These are phyloP conservation scores for Rhincodon typus DNA, from an alignment of 2,797 vertebrate species.

Conservation along the genomic window DNA sequence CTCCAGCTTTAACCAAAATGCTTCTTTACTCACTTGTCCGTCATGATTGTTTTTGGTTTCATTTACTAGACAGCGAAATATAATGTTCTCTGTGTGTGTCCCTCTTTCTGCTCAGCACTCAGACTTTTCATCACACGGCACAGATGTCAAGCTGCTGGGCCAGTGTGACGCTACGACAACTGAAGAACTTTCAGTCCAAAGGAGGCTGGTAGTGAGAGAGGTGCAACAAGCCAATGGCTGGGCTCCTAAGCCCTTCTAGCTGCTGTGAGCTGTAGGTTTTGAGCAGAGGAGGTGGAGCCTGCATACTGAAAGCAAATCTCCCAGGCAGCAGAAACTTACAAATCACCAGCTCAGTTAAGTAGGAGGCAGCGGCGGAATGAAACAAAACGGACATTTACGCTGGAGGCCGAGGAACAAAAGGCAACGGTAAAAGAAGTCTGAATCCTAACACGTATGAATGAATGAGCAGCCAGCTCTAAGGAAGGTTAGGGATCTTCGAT, in stretches of 20 bases:
- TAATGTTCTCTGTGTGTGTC: not conserved
- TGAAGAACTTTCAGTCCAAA: no score
- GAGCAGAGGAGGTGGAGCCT: not conserved
- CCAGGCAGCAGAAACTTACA: not conserved
- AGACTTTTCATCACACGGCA: not conserved
- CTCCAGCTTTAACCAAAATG: not conserved
- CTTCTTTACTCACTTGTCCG: constrained; percentile 26
- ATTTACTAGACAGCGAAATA: not conserved
- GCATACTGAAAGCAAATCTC: not conserved
- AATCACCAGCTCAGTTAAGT: not conserved
- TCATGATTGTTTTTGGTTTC: not conserved
- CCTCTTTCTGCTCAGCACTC: not conserved
- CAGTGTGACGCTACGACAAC: not conserved
- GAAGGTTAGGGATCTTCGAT: not conserved
- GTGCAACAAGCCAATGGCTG: not conserved
- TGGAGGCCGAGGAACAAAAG: no score
- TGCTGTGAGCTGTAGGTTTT: not conserved
- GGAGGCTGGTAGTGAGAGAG: not conserved
- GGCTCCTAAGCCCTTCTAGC: not conserved
- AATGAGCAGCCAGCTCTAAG: not conserved
- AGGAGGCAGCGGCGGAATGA: no score
- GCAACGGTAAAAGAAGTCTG: not conserved
- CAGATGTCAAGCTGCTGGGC: not conserved
- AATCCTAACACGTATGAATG: not conserved
- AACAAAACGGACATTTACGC: no score